Base-by-base conservation (phyloP, 2,797 vertebrate species). In the Sebastes reedi region DNA sequence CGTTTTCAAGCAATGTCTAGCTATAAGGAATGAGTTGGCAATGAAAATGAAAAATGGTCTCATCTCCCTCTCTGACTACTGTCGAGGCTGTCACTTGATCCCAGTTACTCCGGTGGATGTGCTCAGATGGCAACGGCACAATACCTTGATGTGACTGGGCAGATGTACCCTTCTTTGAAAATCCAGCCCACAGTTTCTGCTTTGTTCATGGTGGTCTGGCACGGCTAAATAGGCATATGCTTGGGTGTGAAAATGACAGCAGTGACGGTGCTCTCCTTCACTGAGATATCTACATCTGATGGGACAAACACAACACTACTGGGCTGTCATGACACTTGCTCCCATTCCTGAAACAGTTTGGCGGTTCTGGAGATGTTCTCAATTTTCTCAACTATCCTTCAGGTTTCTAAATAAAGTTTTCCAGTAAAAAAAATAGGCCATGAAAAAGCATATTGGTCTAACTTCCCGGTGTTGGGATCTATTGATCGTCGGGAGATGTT, bases 21-120 rank as follows among this genome's bases (percentile, higher is more conserved):
- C 32, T 34, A 20, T 66, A 69, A 60, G 60, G 12, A 65, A 72
- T 20, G 29, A 32, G n/a, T 70, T 54, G 32, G 36, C 39, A 60
- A 59, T 34, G 59, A 9, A 72, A 72, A 77, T 54, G 18, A 86
- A 66, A 75, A 62, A 52, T 5, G 8, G 27, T n/a, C 58, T 79
- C 18, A 76, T 69, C 11, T 36, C 27, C 46, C 10, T 22, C 29
- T 27, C n/a, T 67, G 16, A 74, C 36, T 29, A 5, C 34, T 27
- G 29, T 67, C 75, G 67, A 77, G 60, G 68, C 66, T 58, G 79
- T 58, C 64, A 42, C 27, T 79, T 70, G 29, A 82, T 62, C 36
- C 59, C 58, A 32, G 25, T n/a, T 29, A 46, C 58, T 50, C 42
- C 8, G 42, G 2, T 22, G 4, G 30, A 70, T 52, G 25, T 34